Conservation (phyloP, 1,140 invertebrate species). For the Drosophila erecta region DNA sequence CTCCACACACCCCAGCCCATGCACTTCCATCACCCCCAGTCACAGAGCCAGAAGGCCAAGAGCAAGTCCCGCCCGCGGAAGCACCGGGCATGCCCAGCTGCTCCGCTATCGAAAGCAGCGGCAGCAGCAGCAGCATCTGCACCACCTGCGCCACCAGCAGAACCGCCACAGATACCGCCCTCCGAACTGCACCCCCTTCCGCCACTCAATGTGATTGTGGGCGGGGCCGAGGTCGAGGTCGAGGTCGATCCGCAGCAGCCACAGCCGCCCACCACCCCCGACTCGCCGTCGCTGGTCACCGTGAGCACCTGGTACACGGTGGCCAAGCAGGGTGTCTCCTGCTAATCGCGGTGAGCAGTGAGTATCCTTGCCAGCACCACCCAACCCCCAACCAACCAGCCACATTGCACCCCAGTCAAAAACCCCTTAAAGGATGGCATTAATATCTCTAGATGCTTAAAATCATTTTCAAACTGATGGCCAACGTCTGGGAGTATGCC, state of each 20-base stretch:
- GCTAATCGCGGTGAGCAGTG: slow-evolving; percentile 60
- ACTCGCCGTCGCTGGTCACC: slow-evolving; percentile 81
- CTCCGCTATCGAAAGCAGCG: background rate
- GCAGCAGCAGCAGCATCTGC: background rate
- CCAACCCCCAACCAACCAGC: background rate
- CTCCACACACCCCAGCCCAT: slow-evolving; percentile 67
- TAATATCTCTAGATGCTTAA: background rate
- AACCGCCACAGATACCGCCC: slow-evolving; percentile 4
- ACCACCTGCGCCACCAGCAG: slow-evolving; percentile 10
- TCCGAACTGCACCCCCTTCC: slow-evolving; percentile 15
- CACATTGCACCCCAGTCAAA: background rate
- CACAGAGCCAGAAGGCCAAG: slow-evolving; percentile 30
- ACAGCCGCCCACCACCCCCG: slow-evolving; percentile 58
- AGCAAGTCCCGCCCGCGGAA: slow-evolving; percentile 4
- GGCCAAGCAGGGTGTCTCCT: slow-evolving; percentile 84
- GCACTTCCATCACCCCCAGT: slow-evolving; percentile 79
- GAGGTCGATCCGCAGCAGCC: slow-evolving; percentile 22
- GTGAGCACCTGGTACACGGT: slow-evolving; percentile 84
- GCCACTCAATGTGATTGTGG: slow-evolving; percentile 23
- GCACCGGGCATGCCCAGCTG: background rate
- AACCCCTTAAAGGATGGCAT: background rate
- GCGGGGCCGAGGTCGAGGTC: slow-evolving; percentile 2
- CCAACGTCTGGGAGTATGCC: background rate
- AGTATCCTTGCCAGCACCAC: slow-evolving; percentile 24
- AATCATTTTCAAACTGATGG: too few species aligned